Evolutionary conservation across 2,888 invertebrate species (phyloP), one percentile per base, ranked within the genome.

Genomic region (Cerceris ruficornis): DNA sequence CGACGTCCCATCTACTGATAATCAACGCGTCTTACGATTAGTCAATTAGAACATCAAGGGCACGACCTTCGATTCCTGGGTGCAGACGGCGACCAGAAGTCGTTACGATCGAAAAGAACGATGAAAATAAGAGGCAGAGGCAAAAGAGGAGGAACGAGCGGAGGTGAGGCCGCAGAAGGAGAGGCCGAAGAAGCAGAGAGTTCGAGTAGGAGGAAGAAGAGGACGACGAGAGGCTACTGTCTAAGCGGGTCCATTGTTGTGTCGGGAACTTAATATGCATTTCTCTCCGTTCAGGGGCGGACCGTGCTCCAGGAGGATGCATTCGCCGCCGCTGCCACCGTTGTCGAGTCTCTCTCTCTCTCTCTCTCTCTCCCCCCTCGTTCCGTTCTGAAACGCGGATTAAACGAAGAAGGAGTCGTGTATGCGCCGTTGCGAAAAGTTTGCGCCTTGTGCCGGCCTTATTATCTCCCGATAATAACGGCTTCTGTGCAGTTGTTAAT

Each of bases 221-320:
- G 17, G 67, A 50, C 55, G 60, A 50, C 73, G 68, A 74, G 70
- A 76, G 64, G 68, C 85, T 84, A 86, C 86, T 86, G 86, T 86
- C 86, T 84, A 82, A 84, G 82, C 74, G 82, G 75, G 80, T 81
- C 85, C 85, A 87, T 87, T 87, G 86, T 87, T 86, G 84, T 74
- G 74, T 77, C 77, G 61, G 74, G 61, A 59, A 74, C 61, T 77
- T 77, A 74, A 77, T 74, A 69, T 69, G 74, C 74, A 60, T 77
- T 65, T 73, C 69, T 61, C 61, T 62, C 15, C 13, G 42, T 7
- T 54, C 65, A 61, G 28, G 60, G 65, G 17, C 73, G 55, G 41
- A 60, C 55, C 46, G 49, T 28, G 39, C 46, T 50, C 64, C 42
- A 57, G 17, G 49, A 28, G 28, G 28, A 28, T 28, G 28, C 28